A percentile compares a stretch with the other conserved stretches of the same genome.
Evolutionary conservation across 2,888 invertebrate species (phyloP).

Genomic region (Ormyrus labotus): DNA sequence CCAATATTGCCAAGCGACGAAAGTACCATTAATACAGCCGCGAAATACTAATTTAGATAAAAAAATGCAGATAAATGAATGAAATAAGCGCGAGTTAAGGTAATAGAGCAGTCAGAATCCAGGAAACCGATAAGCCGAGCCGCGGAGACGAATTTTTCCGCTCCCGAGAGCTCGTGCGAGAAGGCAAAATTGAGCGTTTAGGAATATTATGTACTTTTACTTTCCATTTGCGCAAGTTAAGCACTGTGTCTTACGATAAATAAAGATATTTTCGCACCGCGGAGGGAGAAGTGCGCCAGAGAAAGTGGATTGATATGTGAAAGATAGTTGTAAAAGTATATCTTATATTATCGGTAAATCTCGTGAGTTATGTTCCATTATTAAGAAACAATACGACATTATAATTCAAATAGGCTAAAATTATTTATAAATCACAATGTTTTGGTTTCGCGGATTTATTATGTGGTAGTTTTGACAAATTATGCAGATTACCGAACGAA

Average conservation of each 20-base stretch:
- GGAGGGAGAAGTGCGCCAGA: slow-evolving; percentile 16
- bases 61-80: slow-evolving; percentile 33
- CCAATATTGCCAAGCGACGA: slow-evolving; percentile 13
- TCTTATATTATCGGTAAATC: slow-evolving; percentile 48
- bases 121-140: slow-evolving; percentile 37
- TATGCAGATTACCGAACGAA: slow-evolving; percentile 47
- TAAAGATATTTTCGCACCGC: slow-evolving; percentile 43
- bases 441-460: slow-evolving; percentile 5
- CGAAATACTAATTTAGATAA: slow-evolving; percentile 20
- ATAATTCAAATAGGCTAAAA: slow-evolving; percentile 23
- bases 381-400: slow-evolving; percentile 54
- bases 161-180: neutral
- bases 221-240: slow-evolving; percentile 45
- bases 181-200: slow-evolving; percentile 41
- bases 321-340: slow-evolving; percentile 44
- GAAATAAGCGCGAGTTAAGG: slow-evolving; percentile 35
- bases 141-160: slow-evolving; percentile 20
- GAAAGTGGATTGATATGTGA: slow-evolving; percentile 56
- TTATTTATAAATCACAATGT: slow-evolving; percentile 51
- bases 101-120: slow-evolving; percentile 52
- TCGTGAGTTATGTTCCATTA: slow-evolving; percentile 53
- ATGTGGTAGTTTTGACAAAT: slow-evolving; percentile 31
- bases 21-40: slow-evolving; percentile 24
- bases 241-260: slow-evolving; percentile 40
- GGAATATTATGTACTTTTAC: slow-evolving; percentile 48